These are phyloP conservation scores for Tangachromis dhanisi DNA, from an alignment of 2,113 vertebrate genomes.

Conservation along the genomic window DNA sequence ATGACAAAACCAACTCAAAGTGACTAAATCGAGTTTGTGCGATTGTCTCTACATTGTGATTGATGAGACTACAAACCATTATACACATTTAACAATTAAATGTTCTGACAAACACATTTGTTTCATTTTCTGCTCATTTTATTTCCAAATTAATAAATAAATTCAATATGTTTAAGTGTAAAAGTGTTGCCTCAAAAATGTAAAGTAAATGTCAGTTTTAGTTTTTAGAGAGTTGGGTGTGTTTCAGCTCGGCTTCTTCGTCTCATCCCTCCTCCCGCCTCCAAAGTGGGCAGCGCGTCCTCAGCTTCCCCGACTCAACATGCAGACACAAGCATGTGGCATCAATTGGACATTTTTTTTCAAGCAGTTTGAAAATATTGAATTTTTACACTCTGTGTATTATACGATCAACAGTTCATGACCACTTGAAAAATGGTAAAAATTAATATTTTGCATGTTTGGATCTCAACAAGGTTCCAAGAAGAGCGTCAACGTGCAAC, in stretches of 20 bases:
- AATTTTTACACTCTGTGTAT: not conserved
- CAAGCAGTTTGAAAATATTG: not conserved
- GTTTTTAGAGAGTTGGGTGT: not conserved
- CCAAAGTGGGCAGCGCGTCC: not conserved
- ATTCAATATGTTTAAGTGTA: not conserved
- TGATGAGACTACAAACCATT: too few relatives aligned
- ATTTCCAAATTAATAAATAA: too few relatives aligned
- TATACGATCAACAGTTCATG: not conserved
- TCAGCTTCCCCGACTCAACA: fast-evolving
- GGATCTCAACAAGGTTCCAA: not conserved
- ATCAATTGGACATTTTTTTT: too few relatives aligned
- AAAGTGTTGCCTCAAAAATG: too few relatives aligned
- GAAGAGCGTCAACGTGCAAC: fast-evolving
- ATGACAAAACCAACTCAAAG: too few relatives aligned
- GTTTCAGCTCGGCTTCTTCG: not conserved
- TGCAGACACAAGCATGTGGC: not conserved
- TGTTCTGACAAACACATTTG: too few relatives aligned
- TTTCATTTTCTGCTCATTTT: too few relatives aligned
- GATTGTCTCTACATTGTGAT: too few relatives aligned
- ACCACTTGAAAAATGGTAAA: not conserved
- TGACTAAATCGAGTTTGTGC: too few relatives aligned
- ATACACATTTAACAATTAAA: too few relatives aligned
- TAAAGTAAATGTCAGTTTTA: not conserved
- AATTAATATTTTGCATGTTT: not conserved
- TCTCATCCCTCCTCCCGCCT: not conserved